These are phyloP conservation scores for Peromyscus eremicus DNA, from an alignment of 2,797 vertebrate genomes.

Conservation along the genomic window DNA sequence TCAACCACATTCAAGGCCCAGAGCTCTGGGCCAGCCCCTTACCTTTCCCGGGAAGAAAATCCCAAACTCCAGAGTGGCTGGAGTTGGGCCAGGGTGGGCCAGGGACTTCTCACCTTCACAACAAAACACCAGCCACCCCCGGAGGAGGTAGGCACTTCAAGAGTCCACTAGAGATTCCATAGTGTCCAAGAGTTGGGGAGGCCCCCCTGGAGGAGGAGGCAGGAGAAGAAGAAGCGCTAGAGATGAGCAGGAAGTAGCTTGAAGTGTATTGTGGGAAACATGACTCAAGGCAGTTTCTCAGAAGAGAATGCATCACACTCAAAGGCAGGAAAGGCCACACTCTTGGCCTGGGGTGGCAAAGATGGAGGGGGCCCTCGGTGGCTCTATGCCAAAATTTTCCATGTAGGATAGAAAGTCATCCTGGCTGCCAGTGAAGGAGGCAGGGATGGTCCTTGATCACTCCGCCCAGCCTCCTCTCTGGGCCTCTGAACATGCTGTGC, in stretches of 20 bases:
- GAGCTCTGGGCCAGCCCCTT: not conserved
- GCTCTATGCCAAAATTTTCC: not conserved
- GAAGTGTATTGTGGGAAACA: not conserved
- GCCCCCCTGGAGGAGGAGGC: not conserved
- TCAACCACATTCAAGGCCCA: not conserved
- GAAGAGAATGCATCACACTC: too few relatives aligned
- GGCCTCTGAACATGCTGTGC: fast-evolving
- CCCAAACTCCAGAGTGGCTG: not conserved
- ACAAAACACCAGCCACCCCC: not conserved
- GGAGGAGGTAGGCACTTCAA: fast-evolving
- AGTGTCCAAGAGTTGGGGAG: not conserved
- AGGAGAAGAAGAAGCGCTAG: too few relatives aligned
- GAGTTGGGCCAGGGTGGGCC: too few relatives aligned
- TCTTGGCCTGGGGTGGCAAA: fast-evolving
- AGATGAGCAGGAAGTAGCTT: not conserved
- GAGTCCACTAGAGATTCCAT: not conserved
- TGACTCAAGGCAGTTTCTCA: too few relatives aligned
- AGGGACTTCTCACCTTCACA: not conserved
- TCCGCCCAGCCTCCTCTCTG: fast-evolving
- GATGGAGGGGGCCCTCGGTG: not conserved
- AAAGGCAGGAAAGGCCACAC: not conserved
- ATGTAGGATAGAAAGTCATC: not conserved
- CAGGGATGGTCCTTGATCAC: not conserved
- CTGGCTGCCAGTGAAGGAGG: not conserved
- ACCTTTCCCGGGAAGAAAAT: not conserved